A percentile compares a stretch with the other conserved stretches of the same genome.
Conservation (phyloP, 2,888 invertebrate genomes). For the Sericinus montela region DNA sequence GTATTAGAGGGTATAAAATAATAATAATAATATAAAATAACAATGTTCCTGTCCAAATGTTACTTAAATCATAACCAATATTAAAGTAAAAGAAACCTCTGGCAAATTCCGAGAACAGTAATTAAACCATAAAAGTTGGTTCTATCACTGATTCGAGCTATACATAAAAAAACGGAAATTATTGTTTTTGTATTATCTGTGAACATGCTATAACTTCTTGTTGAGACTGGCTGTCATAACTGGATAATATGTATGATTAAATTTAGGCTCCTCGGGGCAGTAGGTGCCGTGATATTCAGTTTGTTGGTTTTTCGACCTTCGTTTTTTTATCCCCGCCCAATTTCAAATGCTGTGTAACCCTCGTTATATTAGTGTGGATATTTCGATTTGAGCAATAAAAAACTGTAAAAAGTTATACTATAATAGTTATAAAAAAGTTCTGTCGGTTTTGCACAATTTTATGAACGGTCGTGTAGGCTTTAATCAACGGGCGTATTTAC, state of each 20-base stretch:
- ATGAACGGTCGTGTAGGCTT: no score
- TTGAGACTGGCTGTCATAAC: constrained; percentile 59
- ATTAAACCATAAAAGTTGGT: no score
- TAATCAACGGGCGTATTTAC: no score
- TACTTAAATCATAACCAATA: no score
- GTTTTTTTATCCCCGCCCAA: constrained; percentile 47
- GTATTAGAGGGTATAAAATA: no score
- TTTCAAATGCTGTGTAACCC: constrained; percentile 41
- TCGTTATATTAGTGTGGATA: constrained; percentile 40
- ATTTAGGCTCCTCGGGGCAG: constrained; percentile 59
- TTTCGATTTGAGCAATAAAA: constrained; percentile 9
- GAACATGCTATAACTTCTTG: constrained; percentile 51
- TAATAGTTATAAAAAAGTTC: no score
- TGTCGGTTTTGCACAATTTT: no score
- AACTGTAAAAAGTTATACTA: neutral
- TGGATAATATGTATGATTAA: constrained; percentile 73
- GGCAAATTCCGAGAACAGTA: no score
- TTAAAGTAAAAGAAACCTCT: no score
- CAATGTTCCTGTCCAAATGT: no score
- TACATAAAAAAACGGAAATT: neutral
- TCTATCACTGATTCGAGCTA: neutral
- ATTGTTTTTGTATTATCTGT: constrained; percentile 25
- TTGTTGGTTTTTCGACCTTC: constrained; percentile 64
- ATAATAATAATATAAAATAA: no score
- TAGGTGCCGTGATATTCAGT: constrained; percentile 62